Percentiles rank a stretch among this genome's conserved stretches.
These are phyloP conservation scores for Coptotermes formosanus DNA, from an alignment of 1,140 invertebrate species.

Conservation along the genomic window DNA sequence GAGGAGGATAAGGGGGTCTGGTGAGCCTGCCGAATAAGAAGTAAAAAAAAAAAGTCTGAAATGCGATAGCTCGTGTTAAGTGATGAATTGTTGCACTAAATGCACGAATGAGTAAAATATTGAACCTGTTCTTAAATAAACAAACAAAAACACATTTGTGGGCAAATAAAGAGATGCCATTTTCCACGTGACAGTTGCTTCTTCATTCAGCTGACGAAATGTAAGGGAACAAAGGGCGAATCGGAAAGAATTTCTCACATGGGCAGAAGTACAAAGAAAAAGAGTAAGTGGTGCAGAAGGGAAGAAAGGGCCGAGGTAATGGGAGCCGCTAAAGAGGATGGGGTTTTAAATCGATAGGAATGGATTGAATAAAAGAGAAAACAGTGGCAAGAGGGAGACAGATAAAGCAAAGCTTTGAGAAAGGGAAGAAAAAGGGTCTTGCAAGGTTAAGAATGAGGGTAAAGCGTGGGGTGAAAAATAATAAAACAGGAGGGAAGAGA, in stretches of 20 bases:
- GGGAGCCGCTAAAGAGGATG: neutral
- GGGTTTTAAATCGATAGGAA: constrained; percentile 16
- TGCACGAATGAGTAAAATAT: neutral
- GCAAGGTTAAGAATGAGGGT: neutral
- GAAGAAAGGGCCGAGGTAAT: neutral
- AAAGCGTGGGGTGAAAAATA: neutral
- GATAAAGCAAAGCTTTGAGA: neutral
- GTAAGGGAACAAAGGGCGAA: neutral
- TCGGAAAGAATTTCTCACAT: neutral
- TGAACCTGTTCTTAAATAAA: neutral
- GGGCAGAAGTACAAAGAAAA: constrained; percentile 4
- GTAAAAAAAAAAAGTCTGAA: too few relatives aligned
- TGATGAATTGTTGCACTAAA: too few relatives aligned
- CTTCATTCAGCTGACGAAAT: constrained; percentile 18
- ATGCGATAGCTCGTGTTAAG: too few relatives aligned
- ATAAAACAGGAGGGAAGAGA: constrained; percentile 14
- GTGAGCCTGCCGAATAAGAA: too few relatives aligned
- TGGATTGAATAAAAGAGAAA: constrained; percentile 29
- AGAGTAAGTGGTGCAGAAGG: constrained; percentile 5
- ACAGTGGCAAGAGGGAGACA: neutral
- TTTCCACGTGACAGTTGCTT: constrained; percentile 15
- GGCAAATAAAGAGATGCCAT: neutral
- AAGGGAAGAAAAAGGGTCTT: constrained; percentile 1
- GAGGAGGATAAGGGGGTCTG: too few relatives aligned
- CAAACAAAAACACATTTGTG: constrained; percentile 8